Evolutionary conservation across 1,140 invertebrate species (phyloP), one percentile per base, ranked within the genome.

Genomic region (Helicorthomorpha holstii): DNA sequence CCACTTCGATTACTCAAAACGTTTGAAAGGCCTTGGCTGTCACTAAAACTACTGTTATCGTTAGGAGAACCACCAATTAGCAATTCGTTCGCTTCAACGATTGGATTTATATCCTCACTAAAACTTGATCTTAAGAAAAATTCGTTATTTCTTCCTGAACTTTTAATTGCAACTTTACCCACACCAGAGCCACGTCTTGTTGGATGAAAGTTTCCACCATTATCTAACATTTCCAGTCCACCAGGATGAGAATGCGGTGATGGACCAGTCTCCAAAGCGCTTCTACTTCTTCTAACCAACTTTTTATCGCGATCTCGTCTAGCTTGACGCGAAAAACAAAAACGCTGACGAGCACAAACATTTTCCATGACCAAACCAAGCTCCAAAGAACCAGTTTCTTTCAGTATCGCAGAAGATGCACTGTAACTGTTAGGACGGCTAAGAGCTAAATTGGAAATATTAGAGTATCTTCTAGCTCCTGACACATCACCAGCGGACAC

Each of bases 41-140:
- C n/a, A n/a, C n/a, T n/a, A n/a, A 34, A 7, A 7, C 16, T 16
- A 34, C 16, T 34, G 29, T 16, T 34, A 34, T 34, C 29, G 16
- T 16, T 7, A 7, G 7, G 29, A 34, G 29, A 34, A 34, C 29
- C 29, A 27, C 45, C 50, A 38, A 49, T 79, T 56, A 77, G 73
- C 69, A 81, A 82, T 66, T 86, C 82, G 62, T 85, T 82, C 61
- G 85, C 82, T 68, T 87, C 83, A 2, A 79, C 82, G 60, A 87
- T 86, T 1, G 83, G 81, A 67, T 85, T 83, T 0, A 85, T 83
- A 23, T 84, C 82, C 63, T 84, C 80, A 38, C 79, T 82, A 34
- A 58, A 58, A 52, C 53, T 56, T 24, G 57, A 54, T 27, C 53
- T 41, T 29, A 57, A 38, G 25, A 56, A 56, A 52, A 22, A 26